phyloP scores from a whole-genome alignment of 1,140 invertebrate species.

The Ctenoplectra terminalis region DNA sequence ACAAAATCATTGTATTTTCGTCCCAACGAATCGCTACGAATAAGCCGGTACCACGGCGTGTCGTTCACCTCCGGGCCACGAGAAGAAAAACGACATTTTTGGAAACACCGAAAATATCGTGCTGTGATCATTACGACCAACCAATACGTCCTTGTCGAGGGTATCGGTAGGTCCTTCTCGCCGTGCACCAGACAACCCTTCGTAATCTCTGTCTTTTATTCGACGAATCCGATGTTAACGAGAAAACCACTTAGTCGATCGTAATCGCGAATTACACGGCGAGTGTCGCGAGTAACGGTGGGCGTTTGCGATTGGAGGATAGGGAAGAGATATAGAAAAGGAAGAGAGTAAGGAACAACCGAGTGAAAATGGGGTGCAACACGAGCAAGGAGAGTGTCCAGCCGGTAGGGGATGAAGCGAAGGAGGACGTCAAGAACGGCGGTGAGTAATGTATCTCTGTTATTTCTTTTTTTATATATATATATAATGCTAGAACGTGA shows the following conservation, averaged over 20 bases:
- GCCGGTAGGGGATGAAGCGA: slow-evolving; percentile 78
- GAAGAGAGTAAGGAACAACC: background rate
- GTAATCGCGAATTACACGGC: slow-evolving; percentile 35
- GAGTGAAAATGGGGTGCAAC: slow-evolving; percentile 79
- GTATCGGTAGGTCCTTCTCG: background rate
- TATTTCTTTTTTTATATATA: background rate
- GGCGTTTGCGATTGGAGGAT: slow-evolving; percentile 36
- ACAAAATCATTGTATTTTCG: slow-evolving; percentile 26
- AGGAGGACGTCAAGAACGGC: slow-evolving; percentile 79
- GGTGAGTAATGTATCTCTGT: slow-evolving; percentile 69
- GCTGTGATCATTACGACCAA: slow-evolving; percentile 36
- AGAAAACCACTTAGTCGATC: slow-evolving; percentile 37
- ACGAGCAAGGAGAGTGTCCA: slow-evolving; percentile 81
- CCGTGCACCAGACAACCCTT: background rate
- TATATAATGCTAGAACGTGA: too few species aligned
- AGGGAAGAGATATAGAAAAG: slow-evolving; percentile 4
- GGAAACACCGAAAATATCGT: background rate
- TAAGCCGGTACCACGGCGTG: slow-evolving; percentile 60
- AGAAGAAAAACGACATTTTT: slow-evolving; percentile 13
- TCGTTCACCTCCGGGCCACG: slow-evolving; percentile 54
- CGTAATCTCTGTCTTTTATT: background rate
- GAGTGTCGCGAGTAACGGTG: slow-evolving; percentile 37
- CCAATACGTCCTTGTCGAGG: background rate
- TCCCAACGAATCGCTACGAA: background rate
- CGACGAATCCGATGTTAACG: slow-evolving; percentile 47